phyloP scores from a whole-genome alignment of 2,797 vertebrate genomes.

The Sebastes nivosus region DNA sequence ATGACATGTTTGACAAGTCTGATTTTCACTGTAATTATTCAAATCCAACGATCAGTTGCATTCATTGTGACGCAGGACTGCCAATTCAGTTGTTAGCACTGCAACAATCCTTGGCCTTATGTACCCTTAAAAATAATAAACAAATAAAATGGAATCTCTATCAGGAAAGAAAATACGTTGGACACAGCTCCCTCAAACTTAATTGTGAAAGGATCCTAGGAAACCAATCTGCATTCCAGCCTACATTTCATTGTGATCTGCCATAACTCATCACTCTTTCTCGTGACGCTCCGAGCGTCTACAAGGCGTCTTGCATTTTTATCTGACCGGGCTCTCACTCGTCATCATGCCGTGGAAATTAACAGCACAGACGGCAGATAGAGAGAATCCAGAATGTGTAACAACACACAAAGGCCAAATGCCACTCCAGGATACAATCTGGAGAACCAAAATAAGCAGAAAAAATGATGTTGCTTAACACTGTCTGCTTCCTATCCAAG shows the following conservation, averaged over 20 bases:
- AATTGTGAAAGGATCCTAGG: neutral
- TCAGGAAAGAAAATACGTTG: neutral
- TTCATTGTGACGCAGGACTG: neutral
- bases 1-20: no score
- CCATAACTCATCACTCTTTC: neutral
- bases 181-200: neutral
- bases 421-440: neutral
- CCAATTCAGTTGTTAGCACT: neutral
- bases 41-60: no score
- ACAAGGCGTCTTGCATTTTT: neutral
- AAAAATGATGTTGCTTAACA: neutral
- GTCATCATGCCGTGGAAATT: neutral
- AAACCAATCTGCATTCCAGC: neutral
- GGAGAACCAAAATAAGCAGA: neutral
- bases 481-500: neutral
- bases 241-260: neutral
- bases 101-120: neutral
- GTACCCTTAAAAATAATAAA: neutral
- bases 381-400: neutral
- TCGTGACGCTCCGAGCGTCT: neutral
- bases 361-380: neutral
- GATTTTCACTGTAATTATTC: no score
- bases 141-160: neutral
- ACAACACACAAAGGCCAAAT: conserved; percentile 1
- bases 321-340: neutral